Evolutionary conservation across 2,113 vertebrate genomes (phyloP), one percentile per base, ranked within the genome.

Genomic region (Coracopsis vasa): DNA sequence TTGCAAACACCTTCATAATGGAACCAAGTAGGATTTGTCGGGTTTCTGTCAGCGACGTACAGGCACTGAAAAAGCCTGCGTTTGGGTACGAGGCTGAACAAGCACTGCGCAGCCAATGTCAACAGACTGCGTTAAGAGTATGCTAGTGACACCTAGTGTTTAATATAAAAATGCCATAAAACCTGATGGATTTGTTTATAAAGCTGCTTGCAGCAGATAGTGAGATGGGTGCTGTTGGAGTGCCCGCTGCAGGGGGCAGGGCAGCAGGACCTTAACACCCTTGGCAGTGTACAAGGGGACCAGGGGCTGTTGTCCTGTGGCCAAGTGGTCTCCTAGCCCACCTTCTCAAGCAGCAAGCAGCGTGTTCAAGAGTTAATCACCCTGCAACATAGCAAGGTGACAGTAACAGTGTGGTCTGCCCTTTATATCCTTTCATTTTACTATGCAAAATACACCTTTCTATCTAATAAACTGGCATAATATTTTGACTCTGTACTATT

Each of bases 141-240:
- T 97, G 90, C 97, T 92, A 96, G 92, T 97, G 98, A 98, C 98
- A 98, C 78, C 98, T 98, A 98, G 98, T 97, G 98, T 78, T 90
- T 88, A 54, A 50, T 21, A 51, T 8, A 45, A 93, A 92, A 88
- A 62, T 21, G 58, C 65, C 16, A 1, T 21, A 14, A 86, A 84
- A 39, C 7, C 8, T 0, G 0, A 4, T 2, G 16, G 21, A 7
- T 67, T 67, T 67, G 15, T 74, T 24, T 9, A 13, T 17, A 35
- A 60, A 87, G 58, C 11, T 1, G 2, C 8, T 37, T 37, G 37
- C 3, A 9, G 51, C 64, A 90, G 70, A 27, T 25, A 7, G n/a
- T 3, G 11, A 12, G 2, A 18, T 2, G 25, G 64, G 29, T 82
- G 64, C 29, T 84, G 27, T 47, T 65, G 45, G 42, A 39, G 51